Percentiles rank a stretch among this genome's conserved stretches.
phyloP scores from a whole-genome alignment of 2,888 invertebrate species.

The Agelastica alni region DNA sequence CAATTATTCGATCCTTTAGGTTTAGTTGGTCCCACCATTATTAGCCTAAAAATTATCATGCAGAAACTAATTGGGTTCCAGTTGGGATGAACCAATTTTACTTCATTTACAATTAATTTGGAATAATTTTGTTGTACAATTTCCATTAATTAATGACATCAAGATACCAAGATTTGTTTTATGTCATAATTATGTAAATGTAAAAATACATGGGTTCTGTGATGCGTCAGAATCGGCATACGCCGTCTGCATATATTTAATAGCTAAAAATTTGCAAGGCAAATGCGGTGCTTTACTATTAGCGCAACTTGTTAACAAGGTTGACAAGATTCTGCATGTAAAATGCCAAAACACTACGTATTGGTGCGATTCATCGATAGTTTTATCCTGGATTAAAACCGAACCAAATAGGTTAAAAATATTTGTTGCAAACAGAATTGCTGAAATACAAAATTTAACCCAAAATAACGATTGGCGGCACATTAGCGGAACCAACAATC shows the following conservation, averaged over 20 bases:
- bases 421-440: not conserved
- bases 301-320: not conserved
- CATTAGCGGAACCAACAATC: not conserved
- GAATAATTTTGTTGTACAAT: too few relatives aligned
- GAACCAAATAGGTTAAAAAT: not conserved
- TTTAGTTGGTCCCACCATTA: constrained; percentile 10
- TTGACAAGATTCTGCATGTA: not conserved
- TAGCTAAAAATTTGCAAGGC: too few relatives aligned
- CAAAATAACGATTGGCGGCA: not conserved
- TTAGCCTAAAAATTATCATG: constrained; percentile 11
- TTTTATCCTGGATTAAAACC: not conserved
- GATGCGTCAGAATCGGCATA: too few relatives aligned
- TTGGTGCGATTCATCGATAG: not conserved
- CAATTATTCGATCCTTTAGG: constrained; percentile 18
- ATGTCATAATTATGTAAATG: too few relatives aligned
- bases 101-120: too few relatives aligned
- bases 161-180: too few relatives aligned
- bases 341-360: not conserved
- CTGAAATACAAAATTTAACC: not conserved
- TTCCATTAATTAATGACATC: too few relatives aligned
- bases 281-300: too few relatives aligned
- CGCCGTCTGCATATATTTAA: too few relatives aligned
- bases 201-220: too few relatives aligned
- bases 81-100: too few relatives aligned
- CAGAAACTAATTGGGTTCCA: too few relatives aligned